Evolutionary conservation across 2,797 vertebrate species (phyloP), one percentile per base, ranked within the genome.

Genomic region (Arvicola amphibius): DNA sequence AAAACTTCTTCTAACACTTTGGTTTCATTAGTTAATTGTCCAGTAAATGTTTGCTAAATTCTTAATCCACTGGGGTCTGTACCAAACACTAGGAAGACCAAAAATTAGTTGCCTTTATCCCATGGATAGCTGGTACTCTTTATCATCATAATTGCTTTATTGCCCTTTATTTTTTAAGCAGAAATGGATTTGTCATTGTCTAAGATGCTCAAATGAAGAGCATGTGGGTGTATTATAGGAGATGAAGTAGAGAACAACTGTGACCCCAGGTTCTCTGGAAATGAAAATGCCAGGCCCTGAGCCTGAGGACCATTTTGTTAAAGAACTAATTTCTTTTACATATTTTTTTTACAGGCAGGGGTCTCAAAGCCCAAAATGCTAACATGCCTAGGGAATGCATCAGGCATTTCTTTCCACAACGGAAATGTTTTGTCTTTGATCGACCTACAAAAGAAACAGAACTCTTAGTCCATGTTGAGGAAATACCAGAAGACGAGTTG

Each of bases 401-500:
- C 88, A 97, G 97, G 27, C 93, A 94, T 40, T 98, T 98, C 94
- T 98, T 98, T 95, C 98, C 98, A 27, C 93, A 96, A 21, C 96
- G 98, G 23, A 98, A 98, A 78, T 98, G 98, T 78, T 98, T 98
- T 51, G 91, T 97, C 19, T 98, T 98, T 88, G 97, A 97, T 1
- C 92, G 89, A 12, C 98, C 98, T 23, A 90, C 96, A 10, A 92
- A 96, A 13, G 93, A 97, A 90, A 96, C 7, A 94, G 81, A 97
- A 16, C 76, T 97, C 32, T 79, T 94, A 85, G 59, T 11, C 4
- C 53, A 0, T n/a, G 93, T 98, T 93, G 98, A 98, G 34, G 43
- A 98, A 2, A 53, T 98, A 17, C 83, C 73, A 0, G 98, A 98
- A 2, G 25, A 74, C 0, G 94, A 98, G 12, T 87, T 98, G 43